A percentile compares a stretch with the other conserved stretches of the same genome.
Evolutionary conservation across 2,888 invertebrate genomes (phyloP).

Genomic region (Resseliella maxima): DNA sequence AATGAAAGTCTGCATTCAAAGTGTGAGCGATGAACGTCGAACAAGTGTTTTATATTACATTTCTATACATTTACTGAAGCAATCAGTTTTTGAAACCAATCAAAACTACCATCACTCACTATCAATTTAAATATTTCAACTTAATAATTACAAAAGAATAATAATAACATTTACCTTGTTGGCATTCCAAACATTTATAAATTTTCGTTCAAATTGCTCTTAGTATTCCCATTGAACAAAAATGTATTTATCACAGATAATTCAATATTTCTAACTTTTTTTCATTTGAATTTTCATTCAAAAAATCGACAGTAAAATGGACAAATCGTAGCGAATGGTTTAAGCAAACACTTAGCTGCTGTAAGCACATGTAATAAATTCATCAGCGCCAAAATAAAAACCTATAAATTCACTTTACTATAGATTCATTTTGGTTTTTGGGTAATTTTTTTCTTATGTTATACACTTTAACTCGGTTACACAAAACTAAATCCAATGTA

Average conservation of each 20-base stretch:
- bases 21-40: conserved; percentile 22
- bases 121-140: too few relatives aligned
- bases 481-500: background rate
- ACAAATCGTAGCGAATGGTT: background rate
- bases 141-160: too few relatives aligned
- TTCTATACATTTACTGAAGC: background rate
- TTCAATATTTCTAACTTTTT: background rate
- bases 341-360: background rate
- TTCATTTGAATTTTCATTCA: background rate
- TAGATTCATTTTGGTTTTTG: background rate
- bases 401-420: background rate
- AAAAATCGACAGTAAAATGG: background rate
- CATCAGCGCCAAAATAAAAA: background rate
- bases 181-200: background rate
- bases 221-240: background rate
- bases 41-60: conserved; percentile 40
- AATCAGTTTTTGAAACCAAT: background rate
- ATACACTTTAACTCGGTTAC: background rate
- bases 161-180: too few relatives aligned
- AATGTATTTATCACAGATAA: conserved; percentile 26
- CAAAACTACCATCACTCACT: background rate
- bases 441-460: background rate
- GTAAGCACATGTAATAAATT: background rate
- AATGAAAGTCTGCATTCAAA: conserved; percentile 53
- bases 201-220: background rate